Base-by-base conservation (phyloP, 2,113 vertebrate species). In the Chrysemys picta region DNA sequence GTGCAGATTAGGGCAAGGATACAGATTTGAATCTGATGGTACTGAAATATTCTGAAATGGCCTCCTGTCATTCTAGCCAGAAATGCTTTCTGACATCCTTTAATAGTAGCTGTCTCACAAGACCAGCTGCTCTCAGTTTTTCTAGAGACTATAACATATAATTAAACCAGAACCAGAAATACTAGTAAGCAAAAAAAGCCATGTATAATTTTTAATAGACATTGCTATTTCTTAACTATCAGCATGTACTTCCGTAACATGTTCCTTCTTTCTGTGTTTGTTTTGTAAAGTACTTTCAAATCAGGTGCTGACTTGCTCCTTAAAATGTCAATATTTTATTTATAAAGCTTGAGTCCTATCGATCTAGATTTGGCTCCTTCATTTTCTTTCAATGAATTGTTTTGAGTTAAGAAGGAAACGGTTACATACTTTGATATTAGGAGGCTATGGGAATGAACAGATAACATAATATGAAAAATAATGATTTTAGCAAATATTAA, bases 241-340 rank as follows among this genome's bases (percentile, higher is more conserved):
- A 69, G 54, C 69, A 47, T 52, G n/a, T 76, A 12, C 65, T 65
- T 57, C 57, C 53, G 57, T 79, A 75, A 50, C 42, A 9, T 79
- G 52, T 79, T 87, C 25, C 38, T 76, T 90, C 78, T 88, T 6
- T 79, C 27, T 49, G 53, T 83, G 75, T 83, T 38, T 31, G 7
- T 90, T 93, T 83, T 54, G 56, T 75, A 35, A 79, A 8, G 35
- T 72, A 65, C 87, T 93, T 95, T 90, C 82, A 85, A 90, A 85
- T 87, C 11, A 59, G 57, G 57, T 59, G 27, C 27, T 59, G 10
- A 25, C 57, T 29, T 59, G 27, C 57, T 59, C 57, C 57, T 29
- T 27, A 90, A 50, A 21, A 11, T 54, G 89, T 87, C 84, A 53
- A 6, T 90, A 25, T 2, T 0, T 13, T 84, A 11, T 86, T 89